These are phyloP conservation scores for Omphaloscelis lunosa DNA, from an alignment of 2,888 invertebrate species.

Conservation along the genomic window DNA sequence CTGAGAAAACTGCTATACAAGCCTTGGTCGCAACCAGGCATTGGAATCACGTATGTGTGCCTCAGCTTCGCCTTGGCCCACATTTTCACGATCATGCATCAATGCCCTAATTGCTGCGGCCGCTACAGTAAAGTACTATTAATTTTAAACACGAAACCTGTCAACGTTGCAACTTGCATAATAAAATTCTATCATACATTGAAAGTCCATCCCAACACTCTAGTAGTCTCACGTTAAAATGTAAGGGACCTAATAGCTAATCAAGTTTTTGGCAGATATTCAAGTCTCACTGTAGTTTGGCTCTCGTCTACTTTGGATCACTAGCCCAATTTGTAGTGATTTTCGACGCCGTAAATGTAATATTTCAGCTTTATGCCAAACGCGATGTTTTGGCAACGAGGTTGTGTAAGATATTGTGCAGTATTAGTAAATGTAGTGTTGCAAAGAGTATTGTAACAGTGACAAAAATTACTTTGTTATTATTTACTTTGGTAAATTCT, in stretches of 20 bases:
- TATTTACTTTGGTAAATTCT: too few relatives aligned
- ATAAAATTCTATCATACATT: neutral
- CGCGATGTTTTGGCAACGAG: conserved; percentile 27
- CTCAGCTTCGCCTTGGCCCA: too few relatives aligned
- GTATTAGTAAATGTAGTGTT: neutral
- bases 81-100: too few relatives aligned
- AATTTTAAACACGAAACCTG: too few relatives aligned
- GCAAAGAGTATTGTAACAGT: neutral
- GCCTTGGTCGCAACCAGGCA: too few relatives aligned
- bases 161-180: neutral
- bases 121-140: too few relatives aligned
- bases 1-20: too few relatives aligned
- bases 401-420: conserved; percentile 6
- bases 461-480: neutral
- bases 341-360: conserved; percentile 45
- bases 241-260: conserved; percentile 54
- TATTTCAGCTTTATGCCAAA: conserved; percentile 45
- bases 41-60: too few relatives aligned
- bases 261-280: conserved; percentile 63
- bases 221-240: conserved; percentile 26
- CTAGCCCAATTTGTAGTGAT: conserved; percentile 59
- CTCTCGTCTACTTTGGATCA: conserved; percentile 57
- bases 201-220: neutral
- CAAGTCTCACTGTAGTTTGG: conserved; percentile 59
- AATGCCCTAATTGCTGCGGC: too few relatives aligned